Base-by-base conservation (phyloP, 2,797 vertebrate genomes). In the Borostomias antarcticus region DNA sequence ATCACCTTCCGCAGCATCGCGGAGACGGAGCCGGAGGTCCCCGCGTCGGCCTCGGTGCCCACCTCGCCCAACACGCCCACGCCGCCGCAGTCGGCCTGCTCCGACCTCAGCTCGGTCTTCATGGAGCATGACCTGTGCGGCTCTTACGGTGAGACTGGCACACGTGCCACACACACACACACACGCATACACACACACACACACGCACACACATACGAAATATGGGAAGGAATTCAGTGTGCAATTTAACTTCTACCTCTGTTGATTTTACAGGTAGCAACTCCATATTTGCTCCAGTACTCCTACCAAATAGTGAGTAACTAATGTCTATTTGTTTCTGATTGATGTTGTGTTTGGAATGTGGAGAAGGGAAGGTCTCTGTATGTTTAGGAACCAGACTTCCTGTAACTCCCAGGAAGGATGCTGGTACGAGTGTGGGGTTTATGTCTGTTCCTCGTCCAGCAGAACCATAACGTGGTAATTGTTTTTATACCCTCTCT, bases 1-100 rank as follows among this genome's bases (percentile, higher is more conserved):
- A 98, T 98, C 80, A 98, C 96, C 60, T 98, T 97, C 88, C 94
- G 96, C 33, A 91, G 95, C 58, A 98, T 99, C 58, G 90, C 95
- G 0, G 97, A 99, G 90, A 90, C 94, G 0, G 97, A 99, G 70
- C 90, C 91, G 0, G 97, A 98, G 61, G 82, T 84, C 1, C 64
- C 89, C 0, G 87, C 72, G 0, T 96, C 89, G 0, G 82, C 63
- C 50, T 93, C 91, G 0, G 87, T 96, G 15, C 97, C 97, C 3
- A 97, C 96, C 25, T 98, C 97, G 0, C 97, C 97, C 0, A 96
- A 94, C 88, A 97, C 96, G 0, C 97, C 0, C 1, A 98, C 96
- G 0, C 96, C 97, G 0, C 96, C 96, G 0, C 95, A 93, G 69
- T 98, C 96, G 0, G 97, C 96, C 21, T 94, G 93, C 43, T 96